A percentile compares a stretch with the other conserved stretches of the same genome.
Evolutionary conservation across 2,113 vertebrate genomes (phyloP).

Genomic region (Nerophis lumbriciformis): DNA sequence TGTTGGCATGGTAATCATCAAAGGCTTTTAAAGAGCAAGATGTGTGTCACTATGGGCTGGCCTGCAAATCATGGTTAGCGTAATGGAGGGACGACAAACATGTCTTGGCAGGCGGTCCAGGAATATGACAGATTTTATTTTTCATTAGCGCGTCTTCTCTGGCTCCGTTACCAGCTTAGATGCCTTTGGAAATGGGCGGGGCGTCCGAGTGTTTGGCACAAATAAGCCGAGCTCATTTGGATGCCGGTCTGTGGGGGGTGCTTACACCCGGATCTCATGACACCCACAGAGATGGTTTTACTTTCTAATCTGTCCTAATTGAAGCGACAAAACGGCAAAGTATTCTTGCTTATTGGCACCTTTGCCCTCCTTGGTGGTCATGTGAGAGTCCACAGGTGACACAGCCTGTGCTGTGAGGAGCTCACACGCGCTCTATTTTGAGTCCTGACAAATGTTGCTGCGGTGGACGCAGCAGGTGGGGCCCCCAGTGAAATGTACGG

Average conservation of each 20-base stretch:
- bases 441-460: constrained; percentile 44
- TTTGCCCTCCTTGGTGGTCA: not conserved
- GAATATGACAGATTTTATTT: constrained; percentile 9
- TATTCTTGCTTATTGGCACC: not conserved
- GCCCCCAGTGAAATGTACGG: constrained; percentile 13
- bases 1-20: no score
- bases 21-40: constrained; percentile 1
- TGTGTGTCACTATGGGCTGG: constrained; percentile 18
- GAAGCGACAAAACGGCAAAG: constrained; percentile 34
- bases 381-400: not conserved
- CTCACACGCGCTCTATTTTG: constrained; percentile 48
- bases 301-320: constrained; percentile 13
- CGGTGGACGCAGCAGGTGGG: constrained; percentile 49
- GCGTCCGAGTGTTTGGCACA: constrained; percentile 25
- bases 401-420: no score
- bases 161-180: not conserved
- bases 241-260: not conserved
- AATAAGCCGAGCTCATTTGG: constrained; percentile 41
- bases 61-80: constrained; percentile 41
- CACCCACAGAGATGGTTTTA: constrained; percentile 54
- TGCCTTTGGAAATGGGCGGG: no score
- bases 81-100: constrained; percentile 38
- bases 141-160: not conserved
- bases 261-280: constrained; percentile 62
- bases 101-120: constrained; percentile 2